Conservation (phyloP, 2,113 vertebrate species). For the Stomatorhinus ivindoensis region DNA sequence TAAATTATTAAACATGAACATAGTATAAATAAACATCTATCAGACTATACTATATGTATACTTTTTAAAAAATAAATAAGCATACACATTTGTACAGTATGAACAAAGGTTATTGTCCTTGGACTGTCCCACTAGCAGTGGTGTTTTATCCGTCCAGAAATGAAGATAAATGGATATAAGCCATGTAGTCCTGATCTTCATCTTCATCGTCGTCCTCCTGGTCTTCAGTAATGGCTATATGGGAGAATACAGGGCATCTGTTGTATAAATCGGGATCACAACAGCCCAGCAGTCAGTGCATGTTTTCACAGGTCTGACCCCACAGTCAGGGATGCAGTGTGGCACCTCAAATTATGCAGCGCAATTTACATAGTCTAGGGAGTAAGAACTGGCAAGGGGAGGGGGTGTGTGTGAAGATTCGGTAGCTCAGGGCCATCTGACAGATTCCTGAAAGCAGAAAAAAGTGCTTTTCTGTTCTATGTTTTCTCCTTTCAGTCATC, state of each 20-base stretch:
- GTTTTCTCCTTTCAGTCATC: slow-evolving; percentile 52
- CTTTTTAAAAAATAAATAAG: slow-evolving; percentile 85
- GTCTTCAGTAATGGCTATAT: slow-evolving; percentile 81
- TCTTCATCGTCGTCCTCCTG: slow-evolving; percentile 73
- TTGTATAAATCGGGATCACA: slow-evolving; percentile 75
- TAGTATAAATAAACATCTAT: slow-evolving; percentile 91
- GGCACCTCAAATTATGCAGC: slow-evolving; percentile 67
- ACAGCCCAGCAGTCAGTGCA: slow-evolving; percentile 73
- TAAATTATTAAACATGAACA: slow-evolving; percentile 87
- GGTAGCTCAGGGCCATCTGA: slow-evolving; percentile 75
- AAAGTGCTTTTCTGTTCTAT: slow-evolving; percentile 73
- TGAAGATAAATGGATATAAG: slow-evolving; percentile 70
- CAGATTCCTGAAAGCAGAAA: slow-evolving; percentile 77
- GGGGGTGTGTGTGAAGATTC: slow-evolving; percentile 66
- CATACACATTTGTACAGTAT: slow-evolving; percentile 83
- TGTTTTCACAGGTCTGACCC: slow-evolving; percentile 70
- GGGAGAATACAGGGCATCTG: slow-evolving; percentile 81
- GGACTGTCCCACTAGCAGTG: slow-evolving; percentile 59
- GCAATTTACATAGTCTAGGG: slow-evolving; percentile 66
- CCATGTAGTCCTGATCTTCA: slow-evolving; percentile 74
- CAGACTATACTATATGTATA: slow-evolving; percentile 75
- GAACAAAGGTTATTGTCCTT: slow-evolving; percentile 68
- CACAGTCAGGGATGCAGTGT: slow-evolving; percentile 64
- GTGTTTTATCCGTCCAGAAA: slow-evolving; percentile 73
- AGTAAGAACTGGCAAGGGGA: slow-evolving; percentile 60